Evolutionary conservation across 2,113 vertebrate species (phyloP), one percentile per base, ranked within the genome.

Genomic region (Barbus barbus): DNA sequence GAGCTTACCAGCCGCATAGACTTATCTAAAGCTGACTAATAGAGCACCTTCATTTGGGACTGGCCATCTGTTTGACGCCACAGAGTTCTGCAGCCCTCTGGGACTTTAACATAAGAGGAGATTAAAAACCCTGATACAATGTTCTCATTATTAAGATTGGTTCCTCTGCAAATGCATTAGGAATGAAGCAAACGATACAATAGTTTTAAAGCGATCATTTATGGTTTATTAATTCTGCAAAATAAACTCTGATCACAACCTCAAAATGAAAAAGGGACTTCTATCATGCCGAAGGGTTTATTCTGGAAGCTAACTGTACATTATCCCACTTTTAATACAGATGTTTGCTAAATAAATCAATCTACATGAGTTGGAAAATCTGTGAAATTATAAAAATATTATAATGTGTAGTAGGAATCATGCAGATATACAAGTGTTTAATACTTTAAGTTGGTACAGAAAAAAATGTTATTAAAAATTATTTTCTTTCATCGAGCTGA

Each of bases 1-100:
- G 56, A 74, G 61, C 67, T 78, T 41, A 60, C 38, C 51, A 74
- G n/a, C 84, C 65, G 22, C 75, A 71, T 51, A 79, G 84, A 83
- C 69, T 88, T 83, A 71, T 73, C 44, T 65, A 87, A 85, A 85
- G 74, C 81, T 28, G 67, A 83, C 86, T 85, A 85, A 83, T 80
- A 85, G 67, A 83, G 44, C 44, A 28, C 72, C 78, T 36, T 84
- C 48, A 82, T 80, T 79, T 84, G 24, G 73, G 14, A 12, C 51
- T 13, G 41, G 26, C 82, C 87, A 90, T 87, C 85, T 87, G 84
- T 78, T 33, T 87, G 18, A 75, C 41, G 46, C 18, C 51, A 12
- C 53, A 20, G 5, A 7, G 31, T 22, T 51, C 65, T 51, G 31
- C 14, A 38, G 60, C 61, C 24, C 58, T 28, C 74, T 41, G 46